These are phyloP conservation scores for Ricordea florida DNA, from an alignment of 92 coral and sea anemone species.

Conservation along the genomic window DNA sequence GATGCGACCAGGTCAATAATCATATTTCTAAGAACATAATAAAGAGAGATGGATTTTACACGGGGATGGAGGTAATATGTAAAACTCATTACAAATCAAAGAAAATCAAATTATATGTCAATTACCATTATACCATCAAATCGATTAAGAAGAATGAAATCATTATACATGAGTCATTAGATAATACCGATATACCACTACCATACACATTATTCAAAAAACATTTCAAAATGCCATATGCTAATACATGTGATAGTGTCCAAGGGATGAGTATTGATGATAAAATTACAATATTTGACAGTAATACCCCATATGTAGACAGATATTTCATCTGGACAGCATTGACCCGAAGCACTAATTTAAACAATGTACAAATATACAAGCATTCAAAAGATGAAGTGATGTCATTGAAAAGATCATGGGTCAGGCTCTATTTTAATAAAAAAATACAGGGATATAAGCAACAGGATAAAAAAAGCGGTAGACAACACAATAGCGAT, in stretches of 20 bases:
- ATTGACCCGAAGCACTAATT: neutral
- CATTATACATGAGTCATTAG: neutral
- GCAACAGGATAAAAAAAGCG: conserved; percentile 1
- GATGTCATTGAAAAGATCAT: conserved; percentile 11
- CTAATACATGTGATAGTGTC: conserved; percentile 16
- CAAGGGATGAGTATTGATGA: conserved; percentile 10
- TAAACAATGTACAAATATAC: neutral
- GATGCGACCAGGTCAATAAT: neutral
- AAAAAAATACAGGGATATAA: conserved; percentile 19
- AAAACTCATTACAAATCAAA: conserved; percentile 7
- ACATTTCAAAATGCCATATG: conserved; percentile 17
- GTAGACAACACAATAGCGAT: neutral
- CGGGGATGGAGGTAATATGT: neutral
- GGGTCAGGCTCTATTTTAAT: conserved; percentile 21
- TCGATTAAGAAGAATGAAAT: neutral
- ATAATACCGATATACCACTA: neutral
- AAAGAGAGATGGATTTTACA: neutral
- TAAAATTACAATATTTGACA: conserved; percentile 3
- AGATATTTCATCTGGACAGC: conserved; percentile 3
- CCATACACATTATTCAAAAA: neutral
- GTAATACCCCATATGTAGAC: conserved; percentile 5
- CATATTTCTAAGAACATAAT: neutral
- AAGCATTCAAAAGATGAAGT: neutral
- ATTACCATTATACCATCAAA: conserved; percentile 11
- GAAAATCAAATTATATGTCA: conserved; percentile 5